These are phyloP conservation scores for Ephydatia muelleri DNA, from an alignment of 37 sponge, comb jelly and placozoan species.

Conservation along the genomic window DNA sequence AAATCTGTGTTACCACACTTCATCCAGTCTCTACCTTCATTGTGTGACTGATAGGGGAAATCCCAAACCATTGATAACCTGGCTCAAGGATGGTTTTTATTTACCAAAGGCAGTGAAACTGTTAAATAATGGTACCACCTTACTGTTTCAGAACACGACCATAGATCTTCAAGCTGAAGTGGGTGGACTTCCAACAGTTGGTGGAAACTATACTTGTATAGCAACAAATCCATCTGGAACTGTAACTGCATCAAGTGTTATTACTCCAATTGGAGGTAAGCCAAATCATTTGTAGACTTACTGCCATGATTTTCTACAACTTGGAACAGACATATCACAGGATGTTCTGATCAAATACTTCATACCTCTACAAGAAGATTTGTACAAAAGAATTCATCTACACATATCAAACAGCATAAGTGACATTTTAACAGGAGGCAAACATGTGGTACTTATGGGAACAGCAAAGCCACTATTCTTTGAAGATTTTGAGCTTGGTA, in stretches of 20 bases:
- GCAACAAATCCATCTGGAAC: background rate
- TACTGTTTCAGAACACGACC: background rate
- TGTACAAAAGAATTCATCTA: constrained; percentile 13
- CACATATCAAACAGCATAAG: background rate
- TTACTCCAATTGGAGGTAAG: background rate
- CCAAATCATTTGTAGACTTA: background rate
- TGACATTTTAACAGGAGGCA: background rate
- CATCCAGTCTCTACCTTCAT: background rate
- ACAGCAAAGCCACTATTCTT: constrained; percentile 10
- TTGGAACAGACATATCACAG: constrained; percentile 4
- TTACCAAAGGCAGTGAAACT: background rate
- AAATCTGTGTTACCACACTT: background rate
- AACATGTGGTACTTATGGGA: background rate
- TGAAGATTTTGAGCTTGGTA: constrained; percentile 21
- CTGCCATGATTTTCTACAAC: background rate
- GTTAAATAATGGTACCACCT: background rate
- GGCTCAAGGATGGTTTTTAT: background rate
- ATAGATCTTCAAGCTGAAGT: background rate
- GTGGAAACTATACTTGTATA: constrained; percentile 22
- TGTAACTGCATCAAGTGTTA: no score
- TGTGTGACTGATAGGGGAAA: background rate
- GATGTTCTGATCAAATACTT: background rate
- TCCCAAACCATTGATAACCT: constrained; percentile 2
- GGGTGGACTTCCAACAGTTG: background rate
- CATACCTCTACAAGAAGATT: background rate